Conservation (phyloP, 2,888 invertebrate species). For the Neocrepidodera transversa region DNA sequence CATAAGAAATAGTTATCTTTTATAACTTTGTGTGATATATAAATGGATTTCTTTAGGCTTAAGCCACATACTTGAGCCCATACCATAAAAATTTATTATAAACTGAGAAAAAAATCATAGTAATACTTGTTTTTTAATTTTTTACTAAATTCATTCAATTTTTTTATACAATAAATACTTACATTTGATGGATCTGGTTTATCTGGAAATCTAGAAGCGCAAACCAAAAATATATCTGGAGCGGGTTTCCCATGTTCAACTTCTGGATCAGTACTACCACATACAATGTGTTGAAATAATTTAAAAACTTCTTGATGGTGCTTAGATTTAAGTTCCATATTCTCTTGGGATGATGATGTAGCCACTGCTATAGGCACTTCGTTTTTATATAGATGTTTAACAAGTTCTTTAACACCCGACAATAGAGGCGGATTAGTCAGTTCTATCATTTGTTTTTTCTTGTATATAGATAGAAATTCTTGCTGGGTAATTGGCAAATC, state of each 20-base stretch:
- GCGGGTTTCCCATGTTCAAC: conserved; percentile 75
- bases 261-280: conserved; percentile 71
- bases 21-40: too few relatives aligned
- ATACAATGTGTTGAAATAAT: conserved; percentile 67
- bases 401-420: conserved; percentile 62
- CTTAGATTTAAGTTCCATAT: conserved; percentile 65
- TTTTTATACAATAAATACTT: too few relatives aligned
- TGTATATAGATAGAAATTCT: conserved; percentile 66
- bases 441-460: conserved; percentile 58
- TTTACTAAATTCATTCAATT: too few relatives aligned
- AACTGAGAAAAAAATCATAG: too few relatives aligned
- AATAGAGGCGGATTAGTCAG: conserved; percentile 66
- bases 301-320: conserved; percentile 63
- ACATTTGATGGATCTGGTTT: conserved; percentile 59
- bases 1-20: too few relatives aligned
- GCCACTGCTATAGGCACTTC: conserved; percentile 73
- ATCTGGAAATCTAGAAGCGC: conserved; percentile 67
- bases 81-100: too few relatives aligned
- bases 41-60: too few relatives aligned
- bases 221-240: conserved; percentile 73
- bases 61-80: too few relatives aligned
- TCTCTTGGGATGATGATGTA: conserved; percentile 68
- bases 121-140: too few relatives aligned
- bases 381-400: conserved; percentile 65
- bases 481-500: conserved; percentile 68